These are phyloP conservation scores for Neuroscelio doddi DNA, from an alignment of 2,888 invertebrate species.

Conservation along the genomic window DNA sequence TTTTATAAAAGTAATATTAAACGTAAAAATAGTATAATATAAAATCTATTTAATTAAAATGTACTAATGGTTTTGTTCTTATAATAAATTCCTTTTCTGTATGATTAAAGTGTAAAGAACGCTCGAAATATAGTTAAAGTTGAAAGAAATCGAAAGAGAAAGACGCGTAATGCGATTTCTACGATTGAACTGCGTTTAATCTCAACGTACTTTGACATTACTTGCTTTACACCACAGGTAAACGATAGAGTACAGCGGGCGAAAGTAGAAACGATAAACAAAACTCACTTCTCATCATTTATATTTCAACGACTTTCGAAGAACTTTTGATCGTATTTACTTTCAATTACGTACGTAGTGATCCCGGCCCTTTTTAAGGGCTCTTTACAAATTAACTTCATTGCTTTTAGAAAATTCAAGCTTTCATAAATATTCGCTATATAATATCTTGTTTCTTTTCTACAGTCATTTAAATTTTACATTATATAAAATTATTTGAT, in stretches of 20 bases:
- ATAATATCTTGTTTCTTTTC: no score
- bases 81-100: no score
- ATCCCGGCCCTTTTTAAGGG: slow-evolving; percentile 17
- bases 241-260: slow-evolving; percentile 21
- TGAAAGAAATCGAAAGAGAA: slow-evolving; percentile 10
- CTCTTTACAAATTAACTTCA: slow-evolving; percentile 23
- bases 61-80: no score
- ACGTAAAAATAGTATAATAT: no score
- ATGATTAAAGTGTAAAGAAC: no score
- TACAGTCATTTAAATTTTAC: no score
- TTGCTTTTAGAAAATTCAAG: slow-evolving; percentile 1
- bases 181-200: slow-evolving; percentile 19
- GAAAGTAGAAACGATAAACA: slow-evolving; percentile 34
- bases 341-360: slow-evolving; percentile 56
- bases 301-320: slow-evolving; percentile 58
- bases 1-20: no score
- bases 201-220: slow-evolving; percentile 30
- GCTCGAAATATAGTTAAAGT: no score
- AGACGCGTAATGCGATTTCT: slow-evolving; percentile 28
- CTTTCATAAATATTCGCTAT: not conserved
- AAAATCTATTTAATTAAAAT: no score
- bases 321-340: slow-evolving; percentile 62
- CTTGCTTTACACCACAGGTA: slow-evolving; percentile 22
- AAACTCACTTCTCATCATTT: slow-evolving; percentile 54
- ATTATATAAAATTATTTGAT: no score